A percentile compares a stretch with the other conserved stretches of the same genome.
Conservation (phyloP, 2,888 invertebrate genomes). For the Tupiocoris notatus region DNA sequence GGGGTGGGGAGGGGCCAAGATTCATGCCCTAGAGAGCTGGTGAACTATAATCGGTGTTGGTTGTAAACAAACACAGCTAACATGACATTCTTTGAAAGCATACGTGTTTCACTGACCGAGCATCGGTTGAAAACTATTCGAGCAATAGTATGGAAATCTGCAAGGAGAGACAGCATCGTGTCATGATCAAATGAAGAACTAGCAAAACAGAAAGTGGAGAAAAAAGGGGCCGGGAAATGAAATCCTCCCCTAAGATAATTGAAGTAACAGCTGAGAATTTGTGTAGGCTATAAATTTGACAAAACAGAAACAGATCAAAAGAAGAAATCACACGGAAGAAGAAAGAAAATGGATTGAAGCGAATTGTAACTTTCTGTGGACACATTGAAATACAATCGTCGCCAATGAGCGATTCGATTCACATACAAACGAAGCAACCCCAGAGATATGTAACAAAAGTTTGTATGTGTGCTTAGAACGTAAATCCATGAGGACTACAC, state of each 20-base stretch:
- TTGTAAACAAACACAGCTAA: slow-evolving; percentile 48
- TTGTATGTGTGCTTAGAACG: too few species aligned
- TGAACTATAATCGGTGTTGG: slow-evolving; percentile 47
- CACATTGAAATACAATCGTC: not conserved
- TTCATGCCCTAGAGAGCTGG: slow-evolving; percentile 47
- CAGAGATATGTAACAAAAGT: too few species aligned
- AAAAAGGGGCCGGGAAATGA: not conserved
- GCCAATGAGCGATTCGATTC: too few species aligned
- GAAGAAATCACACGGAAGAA: not conserved
- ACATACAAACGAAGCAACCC: too few species aligned
- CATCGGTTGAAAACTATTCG: slow-evolving; percentile 69
- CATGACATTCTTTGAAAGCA: slow-evolving; percentile 48
- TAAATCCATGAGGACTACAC: too few species aligned
- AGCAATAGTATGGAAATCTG: slow-evolving; percentile 77
- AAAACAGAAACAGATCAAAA: not conserved
- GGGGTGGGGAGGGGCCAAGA: slow-evolving; percentile 23
- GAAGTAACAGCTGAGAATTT: not conserved
- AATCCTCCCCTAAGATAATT: not conserved
- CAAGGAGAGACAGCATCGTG: slow-evolving; percentile 58
- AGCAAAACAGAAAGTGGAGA: slow-evolving; percentile 13
- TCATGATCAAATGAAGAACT: slow-evolving; percentile 43
- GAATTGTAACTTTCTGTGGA: not conserved
- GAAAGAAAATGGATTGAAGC: not conserved
- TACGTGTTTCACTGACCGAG: slow-evolving; percentile 53
- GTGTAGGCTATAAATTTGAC: too few species aligned